Base-by-base conservation (phyloP, 1,140 invertebrate species). In the Diprion similis region DNA sequence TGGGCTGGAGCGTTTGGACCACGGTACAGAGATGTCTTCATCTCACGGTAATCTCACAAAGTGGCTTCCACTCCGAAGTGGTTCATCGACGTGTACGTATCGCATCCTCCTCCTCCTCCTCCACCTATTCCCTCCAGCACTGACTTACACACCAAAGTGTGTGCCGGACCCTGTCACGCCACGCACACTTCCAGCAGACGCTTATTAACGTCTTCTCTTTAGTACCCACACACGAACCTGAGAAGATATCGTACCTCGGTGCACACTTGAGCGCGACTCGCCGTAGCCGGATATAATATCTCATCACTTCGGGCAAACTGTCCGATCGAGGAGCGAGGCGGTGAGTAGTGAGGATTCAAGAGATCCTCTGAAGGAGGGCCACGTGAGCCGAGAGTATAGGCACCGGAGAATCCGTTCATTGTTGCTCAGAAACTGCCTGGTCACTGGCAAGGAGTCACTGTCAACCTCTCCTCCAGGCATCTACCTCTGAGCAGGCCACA, bases 391-490 rank as follows among this genome's bases (percentile, higher is more conserved):
- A 37, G 24, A 37, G 24, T 6, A 37, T 6, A 37, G 24, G 24
- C 24, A 37, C 24, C 24, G 24, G 24, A 59, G 51, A 59, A 59
- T 17, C 51, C n/a, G n/a, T 59, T 59, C 51, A 59, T 59, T 59
- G 74, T 81, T 81, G 59, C 66, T 46, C 71, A 66, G 73, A 71
- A 74, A 80, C 48, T 78, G 79, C 75, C 77, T 45, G 75, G 75
- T 80, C 80, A 80, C 74, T 66, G 71, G 66, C 24, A 73, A 66
- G 73, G 78, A 69, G 72, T 79, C 73, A 75, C 77, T 80, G 79
- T 81, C 79, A 80, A 79, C 73, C 77, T 80, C 75, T 72, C 24
- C 24, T 37, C 24, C 24, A 37, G 24, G 24, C 24, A 37, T 37
- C 24, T 37, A 6, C 2, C 24, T 37, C 24, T 37, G 24, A 37